phyloP scores from a whole-genome alignment of 2,113 vertebrate species.

The Phalacrocorax aristotelis region DNA sequence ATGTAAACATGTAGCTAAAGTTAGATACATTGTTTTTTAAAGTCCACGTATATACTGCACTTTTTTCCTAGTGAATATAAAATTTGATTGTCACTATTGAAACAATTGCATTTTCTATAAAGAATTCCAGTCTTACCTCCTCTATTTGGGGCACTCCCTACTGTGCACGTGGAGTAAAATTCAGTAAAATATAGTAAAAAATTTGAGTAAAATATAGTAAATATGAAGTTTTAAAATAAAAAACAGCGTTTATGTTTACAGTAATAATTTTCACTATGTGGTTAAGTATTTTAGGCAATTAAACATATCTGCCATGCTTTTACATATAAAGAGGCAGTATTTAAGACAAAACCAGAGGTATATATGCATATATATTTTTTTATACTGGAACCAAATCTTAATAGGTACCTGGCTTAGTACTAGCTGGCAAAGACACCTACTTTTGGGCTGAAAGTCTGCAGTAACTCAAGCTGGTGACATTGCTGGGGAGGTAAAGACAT shows the following conservation, averaged over 20 bases:
- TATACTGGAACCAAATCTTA: background rate
- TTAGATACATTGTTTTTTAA: background rate
- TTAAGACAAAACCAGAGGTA: background rate
- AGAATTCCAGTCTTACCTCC: background rate
- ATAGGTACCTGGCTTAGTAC: background rate
- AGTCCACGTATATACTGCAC: background rate
- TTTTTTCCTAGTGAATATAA: background rate
- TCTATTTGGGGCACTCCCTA: background rate
- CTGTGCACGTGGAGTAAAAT: background rate
- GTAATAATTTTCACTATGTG: background rate
- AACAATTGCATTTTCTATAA: background rate
- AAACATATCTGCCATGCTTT: background rate
- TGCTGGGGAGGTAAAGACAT: background rate
- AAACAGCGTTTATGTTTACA: background rate
- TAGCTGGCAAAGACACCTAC: background rate
- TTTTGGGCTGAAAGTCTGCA: conserved; percentile 4
- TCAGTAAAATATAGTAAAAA: background rate
- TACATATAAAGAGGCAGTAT: background rate
- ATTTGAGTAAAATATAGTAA: background rate
- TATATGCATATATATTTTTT: background rate
- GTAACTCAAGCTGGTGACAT: background rate
- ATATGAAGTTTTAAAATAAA: background rate
- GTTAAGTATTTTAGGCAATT: background rate
- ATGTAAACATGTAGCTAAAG: background rate
- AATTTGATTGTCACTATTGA: background rate